Evolutionary conservation across 2,113 vertebrate genomes (phyloP).

Genomic region (Propithecus coquereli): DNA sequence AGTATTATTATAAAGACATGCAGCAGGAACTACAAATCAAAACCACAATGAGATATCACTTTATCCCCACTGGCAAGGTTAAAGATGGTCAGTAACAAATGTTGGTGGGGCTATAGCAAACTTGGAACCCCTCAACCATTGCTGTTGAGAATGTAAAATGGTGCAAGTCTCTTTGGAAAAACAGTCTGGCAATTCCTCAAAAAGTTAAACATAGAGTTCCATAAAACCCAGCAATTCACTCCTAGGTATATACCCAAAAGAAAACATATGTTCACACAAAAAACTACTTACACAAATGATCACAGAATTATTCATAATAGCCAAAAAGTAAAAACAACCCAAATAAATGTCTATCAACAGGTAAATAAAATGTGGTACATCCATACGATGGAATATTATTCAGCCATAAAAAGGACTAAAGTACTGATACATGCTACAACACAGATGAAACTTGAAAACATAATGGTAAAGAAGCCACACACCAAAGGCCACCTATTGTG

Average conservation of each 20-base stretch:
- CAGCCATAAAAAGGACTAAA: conserved; percentile 19
- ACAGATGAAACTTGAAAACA: conserved; percentile 25
- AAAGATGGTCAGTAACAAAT: not conserved
- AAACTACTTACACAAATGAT: not conserved
- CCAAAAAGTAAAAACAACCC: not conserved
- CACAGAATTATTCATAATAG: not conserved
- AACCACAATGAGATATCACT: not conserved
- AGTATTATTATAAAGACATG: conserved; percentile 21
- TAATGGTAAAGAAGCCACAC: not conserved
- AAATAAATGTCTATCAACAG: not conserved
- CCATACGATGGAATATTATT: not conserved
- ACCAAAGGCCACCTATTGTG: not conserved
- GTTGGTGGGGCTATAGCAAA: not conserved
- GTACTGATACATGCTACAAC: not conserved
- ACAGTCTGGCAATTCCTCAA: not conserved
- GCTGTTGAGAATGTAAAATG: not conserved
- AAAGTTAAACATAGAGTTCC: conserved; percentile 3
- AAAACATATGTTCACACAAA: not conserved
- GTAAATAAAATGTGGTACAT: conserved; percentile 3
- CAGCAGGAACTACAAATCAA: conserved; percentile 14
- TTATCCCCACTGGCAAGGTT: not conserved
- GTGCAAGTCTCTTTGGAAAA: not conserved
- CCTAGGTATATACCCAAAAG: not conserved
- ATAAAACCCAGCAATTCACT: not conserved
- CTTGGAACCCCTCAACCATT: not conserved